Percentiles rank a stretch among this genome's conserved stretches.
Conservation (phyloP, 2,888 invertebrate genomes). For the Smittia sp. region DNA sequence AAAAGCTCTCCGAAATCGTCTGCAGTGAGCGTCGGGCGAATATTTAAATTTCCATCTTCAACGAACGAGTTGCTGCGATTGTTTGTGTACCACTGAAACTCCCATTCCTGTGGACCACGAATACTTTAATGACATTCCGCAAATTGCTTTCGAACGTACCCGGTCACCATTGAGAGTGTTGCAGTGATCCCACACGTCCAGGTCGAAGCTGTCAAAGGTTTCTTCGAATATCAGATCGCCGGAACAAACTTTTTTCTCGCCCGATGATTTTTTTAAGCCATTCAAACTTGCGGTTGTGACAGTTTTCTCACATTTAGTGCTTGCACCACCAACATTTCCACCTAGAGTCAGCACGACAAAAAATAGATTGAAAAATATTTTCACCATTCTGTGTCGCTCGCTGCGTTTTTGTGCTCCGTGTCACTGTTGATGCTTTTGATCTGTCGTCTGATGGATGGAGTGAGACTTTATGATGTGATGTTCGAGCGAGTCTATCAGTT, state of each 20-base stretch:
- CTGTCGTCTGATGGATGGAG: not conserved
- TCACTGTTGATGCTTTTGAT: not conserved
- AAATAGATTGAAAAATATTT: conserved; percentile 13
- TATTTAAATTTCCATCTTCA: conserved; percentile 55
- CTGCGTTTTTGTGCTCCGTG: not conserved
- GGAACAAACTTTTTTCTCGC: conserved; percentile 45
- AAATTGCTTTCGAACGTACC: conserved; percentile 6
- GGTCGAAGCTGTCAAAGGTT: conserved; percentile 52
- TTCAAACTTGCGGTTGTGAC: conserved; percentile 27
- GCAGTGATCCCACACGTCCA: conserved; percentile 54
- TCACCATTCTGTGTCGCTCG: not conserved
- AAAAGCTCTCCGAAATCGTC: conserved; percentile 51
- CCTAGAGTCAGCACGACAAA: not conserved
- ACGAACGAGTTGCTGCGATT: conserved; percentile 64
- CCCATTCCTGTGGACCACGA: conserved; percentile 60
- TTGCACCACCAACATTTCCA: conserved; percentile 17
- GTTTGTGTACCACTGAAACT: conserved; percentile 67
- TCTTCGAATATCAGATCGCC: conserved; percentile 55
- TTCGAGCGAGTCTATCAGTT: conserved; percentile 5
- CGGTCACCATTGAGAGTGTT: conserved; percentile 53
- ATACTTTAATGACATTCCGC: not conserved
- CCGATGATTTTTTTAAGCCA: conserved; percentile 29
- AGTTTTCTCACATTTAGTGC: conserved; percentile 37
- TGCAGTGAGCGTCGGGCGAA: conserved; percentile 46
- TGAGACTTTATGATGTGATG: not conserved